These are phyloP conservation scores for Ryuthela nishihirai DNA, from an alignment of 2,888 invertebrate species.

Conservation along the genomic window DNA sequence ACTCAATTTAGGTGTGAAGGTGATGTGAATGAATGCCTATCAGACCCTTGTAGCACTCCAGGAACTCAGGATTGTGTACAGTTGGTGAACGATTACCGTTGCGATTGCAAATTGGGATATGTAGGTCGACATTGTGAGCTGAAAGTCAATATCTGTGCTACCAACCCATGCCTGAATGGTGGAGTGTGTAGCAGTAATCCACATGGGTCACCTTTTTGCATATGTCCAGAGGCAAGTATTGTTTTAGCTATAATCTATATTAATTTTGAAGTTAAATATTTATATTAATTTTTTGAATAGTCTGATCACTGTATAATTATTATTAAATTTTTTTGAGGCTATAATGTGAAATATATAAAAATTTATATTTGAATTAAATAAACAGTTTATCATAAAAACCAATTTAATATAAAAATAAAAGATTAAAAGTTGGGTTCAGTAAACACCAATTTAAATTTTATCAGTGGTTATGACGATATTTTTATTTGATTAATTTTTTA, in stretches of 20 bases:
- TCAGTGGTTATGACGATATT: too few relatives aligned
- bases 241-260: too few relatives aligned
- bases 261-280: too few relatives aligned
- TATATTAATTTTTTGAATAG: too few relatives aligned
- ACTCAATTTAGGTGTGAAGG: slow-evolving; percentile 93
- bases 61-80: slow-evolving; percentile 74
- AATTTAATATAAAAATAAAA: not conserved
- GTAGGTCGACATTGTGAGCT: slow-evolving; percentile 87
- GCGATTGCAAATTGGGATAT: slow-evolving; percentile 87
- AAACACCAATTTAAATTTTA: too few relatives aligned
- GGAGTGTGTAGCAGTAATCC: slow-evolving; percentile 73
- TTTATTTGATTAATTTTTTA: too few relatives aligned
- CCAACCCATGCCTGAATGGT: slow-evolving; percentile 79
- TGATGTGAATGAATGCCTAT: slow-evolving; percentile 92
- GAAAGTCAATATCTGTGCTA: slow-evolving; percentile 85
- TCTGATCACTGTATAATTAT: not conserved
- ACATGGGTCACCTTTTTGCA: slow-evolving; percentile 70
- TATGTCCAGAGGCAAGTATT: slow-evolving; percentile 59
- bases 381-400: not conserved
- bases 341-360: not conserved
- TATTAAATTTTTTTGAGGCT: not conserved
- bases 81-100: slow-evolving; percentile 85
- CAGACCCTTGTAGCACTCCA: slow-evolving; percentile 77
- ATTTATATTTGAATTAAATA: not conserved
- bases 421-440: too few relatives aligned